These are phyloP conservation scores for Coryphaenoides rupestris DNA, from an alignment of 2,113 vertebrate species.

Conservation along the genomic window DNA sequence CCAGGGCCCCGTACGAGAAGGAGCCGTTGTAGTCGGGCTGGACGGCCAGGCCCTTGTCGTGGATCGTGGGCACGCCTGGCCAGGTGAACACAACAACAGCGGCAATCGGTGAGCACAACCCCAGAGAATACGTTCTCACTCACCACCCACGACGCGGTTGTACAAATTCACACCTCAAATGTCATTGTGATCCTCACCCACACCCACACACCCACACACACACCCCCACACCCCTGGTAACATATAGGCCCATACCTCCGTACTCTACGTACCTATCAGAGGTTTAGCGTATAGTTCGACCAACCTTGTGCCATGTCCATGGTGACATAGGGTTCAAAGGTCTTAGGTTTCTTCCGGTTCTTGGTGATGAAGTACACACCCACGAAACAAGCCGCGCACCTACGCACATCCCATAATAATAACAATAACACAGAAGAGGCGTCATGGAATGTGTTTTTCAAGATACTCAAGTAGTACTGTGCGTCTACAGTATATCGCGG, in stretches of 20 bases:
- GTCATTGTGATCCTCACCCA: too few species aligned
- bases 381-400: conserved; percentile 83
- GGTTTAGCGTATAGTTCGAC: conserved; percentile 25
- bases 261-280: neutral
- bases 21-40: conserved; percentile 88
- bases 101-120: neutral
- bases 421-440: conserved; percentile 8
- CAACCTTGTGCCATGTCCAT: conserved; percentile 92
- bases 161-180: too few species aligned
- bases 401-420: conserved; percentile 44
- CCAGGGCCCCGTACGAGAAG: conserved; percentile 91
- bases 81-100: neutral
- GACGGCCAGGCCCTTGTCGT: conserved; percentile 81
- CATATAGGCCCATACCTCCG: neutral
- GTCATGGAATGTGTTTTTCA: neutral
- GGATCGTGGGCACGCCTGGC: conserved; percentile 87
- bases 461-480: neutral
- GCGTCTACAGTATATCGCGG: too few species aligned
- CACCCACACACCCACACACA: too few species aligned
- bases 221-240: neutral
- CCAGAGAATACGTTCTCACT: too few species aligned
- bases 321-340: conserved; percentile 92
- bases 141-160: too few species aligned
- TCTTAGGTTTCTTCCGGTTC: conserved; percentile 80
- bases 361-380: conserved; percentile 91